These are phyloP conservation scores for Hybos culiciformis DNA, from an alignment of 2,888 invertebrate species.

Conservation along the genomic window DNA sequence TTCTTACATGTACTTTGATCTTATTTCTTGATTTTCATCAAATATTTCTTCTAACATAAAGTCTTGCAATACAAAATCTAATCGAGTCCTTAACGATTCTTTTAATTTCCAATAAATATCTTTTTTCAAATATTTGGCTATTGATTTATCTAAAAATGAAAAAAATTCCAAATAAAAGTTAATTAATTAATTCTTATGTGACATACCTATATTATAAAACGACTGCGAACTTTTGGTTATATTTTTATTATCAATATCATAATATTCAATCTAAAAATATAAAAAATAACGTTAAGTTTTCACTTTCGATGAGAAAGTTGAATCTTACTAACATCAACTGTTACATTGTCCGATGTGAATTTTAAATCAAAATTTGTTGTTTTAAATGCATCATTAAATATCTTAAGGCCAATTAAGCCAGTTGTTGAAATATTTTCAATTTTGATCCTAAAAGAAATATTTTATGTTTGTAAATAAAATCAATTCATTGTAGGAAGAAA, in stretches of 20 bases:
- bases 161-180: background rate
- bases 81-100: conserved; percentile 9
- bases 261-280: conserved; percentile 8
- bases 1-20: conserved; percentile 10
- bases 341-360: conserved; percentile 8
- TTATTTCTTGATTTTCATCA: conserved; percentile 8
- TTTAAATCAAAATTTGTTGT: conserved; percentile 11
- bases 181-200: conserved; percentile 2
- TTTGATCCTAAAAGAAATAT: conserved; percentile 7
- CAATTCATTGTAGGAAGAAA: background rate
- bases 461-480: background rate
- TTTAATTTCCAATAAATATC: conserved; percentile 11
- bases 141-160: conserved; percentile 8
- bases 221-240: conserved; percentile 1
- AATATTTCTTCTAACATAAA: conserved; percentile 10
- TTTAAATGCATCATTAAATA: conserved; percentile 9
- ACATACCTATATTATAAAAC: conserved; percentile 6
- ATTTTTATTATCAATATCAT: conserved; percentile 2
- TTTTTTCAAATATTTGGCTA: conserved; percentile 10
- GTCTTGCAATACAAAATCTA: conserved; percentile 11
- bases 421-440: conserved; percentile 8
- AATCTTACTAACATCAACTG: conserved; percentile 7
- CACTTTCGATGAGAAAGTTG: background rate
- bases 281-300: background rate
- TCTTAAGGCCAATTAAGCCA: conserved; percentile 10